These are phyloP conservation scores for Alectoris magna DNA, from an alignment of 2,797 vertebrate species.

Conservation along the genomic window DNA sequence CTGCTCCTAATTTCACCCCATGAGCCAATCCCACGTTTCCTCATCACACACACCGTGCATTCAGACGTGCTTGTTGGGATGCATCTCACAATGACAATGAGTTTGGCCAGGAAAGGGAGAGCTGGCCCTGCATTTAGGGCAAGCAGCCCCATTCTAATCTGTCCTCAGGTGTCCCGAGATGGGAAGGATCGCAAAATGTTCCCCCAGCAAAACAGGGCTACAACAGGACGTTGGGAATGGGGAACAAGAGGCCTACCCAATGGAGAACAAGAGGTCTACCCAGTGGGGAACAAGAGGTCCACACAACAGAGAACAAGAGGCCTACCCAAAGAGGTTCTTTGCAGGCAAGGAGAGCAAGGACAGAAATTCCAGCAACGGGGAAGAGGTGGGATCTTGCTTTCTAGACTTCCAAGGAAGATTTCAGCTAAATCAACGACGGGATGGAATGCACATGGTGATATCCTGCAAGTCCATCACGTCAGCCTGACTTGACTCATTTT, in stretches of 20 bases:
- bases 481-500: no score
- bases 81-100: fast-evolving
- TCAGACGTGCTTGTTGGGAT: background rate
- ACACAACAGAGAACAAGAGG: background rate
- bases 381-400: background rate
- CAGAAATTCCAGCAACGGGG: background rate
- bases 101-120: background rate
- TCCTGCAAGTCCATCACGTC: background rate
- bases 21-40: fast-evolving
- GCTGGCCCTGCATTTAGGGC: fast-evolving
- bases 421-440: background rate
- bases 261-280: no score
- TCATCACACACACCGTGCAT: fast-evolving
- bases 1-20: background rate
- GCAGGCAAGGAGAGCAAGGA: fast-evolving
- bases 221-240: fast-evolving
- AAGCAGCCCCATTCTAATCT: background rate
- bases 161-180: background rate
- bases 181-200: background rate
- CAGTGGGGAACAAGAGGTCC: no score
- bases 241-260: background rate
- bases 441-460: fast-evolving
- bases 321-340: background rate
- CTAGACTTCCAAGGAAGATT: background rate
- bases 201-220: background rate